Base-by-base conservation (phyloP, 2,113 vertebrate species). In the Lates calcarifer region DNA sequence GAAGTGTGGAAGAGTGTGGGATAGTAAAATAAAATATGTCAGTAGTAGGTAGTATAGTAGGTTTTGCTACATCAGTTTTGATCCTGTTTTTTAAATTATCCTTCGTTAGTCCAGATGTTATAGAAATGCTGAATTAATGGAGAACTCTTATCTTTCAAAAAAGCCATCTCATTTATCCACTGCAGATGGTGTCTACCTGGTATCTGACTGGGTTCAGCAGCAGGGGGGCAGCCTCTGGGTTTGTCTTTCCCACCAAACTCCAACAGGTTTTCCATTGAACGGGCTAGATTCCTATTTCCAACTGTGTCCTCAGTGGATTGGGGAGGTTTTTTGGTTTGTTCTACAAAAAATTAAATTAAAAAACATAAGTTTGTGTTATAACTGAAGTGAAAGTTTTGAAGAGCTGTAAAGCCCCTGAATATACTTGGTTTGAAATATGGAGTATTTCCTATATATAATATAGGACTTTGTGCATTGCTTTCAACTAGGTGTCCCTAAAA, bases 171-270 rank as follows among this genome's bases (percentile, higher is more conserved):
- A n/a, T 14, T 13, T 28, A 29, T 69, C 41, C n/a, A 39, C 4
- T 12, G 12, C 29, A 61, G 13, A 77, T 53, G 43, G 24, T 28
- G n/a, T 61, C 13, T 83, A 87, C 91, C 90, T 79, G 82, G 26
- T 51, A 12, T 68, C 0, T 35, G 20, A 18, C 28, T 70, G 26
- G 6, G 24, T 47, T 85, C 67, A 63, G 31, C 14, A 22, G 22
- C 18, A 70, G 81, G 41, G 14, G 28, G 3, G 18, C 2, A 0
- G 15, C n/a, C 39, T 64, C 14, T 78, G 35, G 24, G 0, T 78
- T 62, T 35, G 7, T 49, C 47, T 41, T 68, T 70, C 10, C 0
- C 28, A 22, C 0, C 22, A 0, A 57, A 1, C 0, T 63, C 65
- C 22, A 72, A 0, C n/a, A 90, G 70, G 66, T 82, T 37, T n/a